Conservation (phyloP, 92 coral and sea anemone species). For the Umimayanthus chanpuru region DNA sequence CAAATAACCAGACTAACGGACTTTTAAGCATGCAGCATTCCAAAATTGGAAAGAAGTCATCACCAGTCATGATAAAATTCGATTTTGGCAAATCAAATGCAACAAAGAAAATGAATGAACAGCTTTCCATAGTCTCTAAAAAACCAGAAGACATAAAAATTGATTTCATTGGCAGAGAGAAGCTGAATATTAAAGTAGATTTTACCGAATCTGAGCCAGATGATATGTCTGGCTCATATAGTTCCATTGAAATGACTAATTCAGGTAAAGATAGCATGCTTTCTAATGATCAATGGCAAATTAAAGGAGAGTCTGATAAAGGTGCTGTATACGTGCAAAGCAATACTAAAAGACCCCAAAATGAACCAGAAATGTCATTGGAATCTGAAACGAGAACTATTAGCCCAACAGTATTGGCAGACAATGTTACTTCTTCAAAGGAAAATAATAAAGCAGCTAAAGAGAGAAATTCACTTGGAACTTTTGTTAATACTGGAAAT, state of each 20-base stretch:
- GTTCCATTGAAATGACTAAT: background rate
- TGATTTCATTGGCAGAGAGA: background rate
- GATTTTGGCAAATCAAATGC: background rate
- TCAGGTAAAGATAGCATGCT: background rate
- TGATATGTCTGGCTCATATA: background rate
- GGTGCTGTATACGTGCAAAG: background rate
- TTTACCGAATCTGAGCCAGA: conserved; percentile 1
- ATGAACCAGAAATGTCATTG: too few relatives aligned
- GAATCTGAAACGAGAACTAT: too few relatives aligned
- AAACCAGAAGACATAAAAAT: background rate
- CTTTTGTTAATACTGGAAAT: background rate
- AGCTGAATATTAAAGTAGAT: conserved; percentile 12
- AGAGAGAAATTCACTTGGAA: background rate
- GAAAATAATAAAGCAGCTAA: background rate
- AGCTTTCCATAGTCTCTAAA: background rate
- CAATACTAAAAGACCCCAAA: background rate
- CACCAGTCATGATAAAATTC: background rate
- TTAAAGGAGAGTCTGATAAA: background rate
- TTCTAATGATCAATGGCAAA: background rate
- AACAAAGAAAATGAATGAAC: background rate
- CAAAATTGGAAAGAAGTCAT: background rate
- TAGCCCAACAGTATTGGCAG: background rate
- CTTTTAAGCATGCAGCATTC: background rate
- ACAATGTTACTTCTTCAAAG: background rate
- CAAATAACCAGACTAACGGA: background rate